Conservation (phyloP, 2,113 vertebrate genomes). For the Nannobrachium achirus region DNA sequence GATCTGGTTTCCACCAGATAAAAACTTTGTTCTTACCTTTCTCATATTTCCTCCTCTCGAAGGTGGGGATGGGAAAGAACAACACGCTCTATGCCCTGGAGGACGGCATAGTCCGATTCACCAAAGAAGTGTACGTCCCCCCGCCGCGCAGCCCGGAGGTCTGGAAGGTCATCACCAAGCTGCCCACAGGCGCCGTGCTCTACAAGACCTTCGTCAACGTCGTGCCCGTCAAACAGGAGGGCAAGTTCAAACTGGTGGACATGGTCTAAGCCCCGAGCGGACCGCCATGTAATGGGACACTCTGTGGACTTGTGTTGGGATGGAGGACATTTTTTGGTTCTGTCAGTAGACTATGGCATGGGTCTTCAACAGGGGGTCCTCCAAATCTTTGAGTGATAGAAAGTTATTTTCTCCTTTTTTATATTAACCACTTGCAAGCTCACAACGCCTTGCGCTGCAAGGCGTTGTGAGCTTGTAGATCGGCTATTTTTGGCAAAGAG, state of each 20-base stretch:
- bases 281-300: background rate
- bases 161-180: conserved; percentile 78
- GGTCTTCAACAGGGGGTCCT: no score
- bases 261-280: conserved; percentile 82
- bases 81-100: conserved; percentile 91
- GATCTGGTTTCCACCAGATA: no score
- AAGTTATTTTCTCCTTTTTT: no score
- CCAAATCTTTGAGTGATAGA: no score
- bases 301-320: background rate
- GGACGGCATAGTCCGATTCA: conserved; percentile 88
- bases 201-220: conserved; percentile 95
- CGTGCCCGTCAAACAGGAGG: conserved; percentile 84
- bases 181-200: conserved; percentile 88
- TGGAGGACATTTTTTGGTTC: background rate
- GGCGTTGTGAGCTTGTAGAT: no score
- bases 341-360: background rate
- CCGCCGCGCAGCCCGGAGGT: conserved; percentile 77
- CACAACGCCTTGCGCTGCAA: no score
- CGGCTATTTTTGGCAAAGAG: no score
- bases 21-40: background rate
- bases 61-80: conserved; percentile 92
- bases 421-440: no score
- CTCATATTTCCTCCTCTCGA: conserved; percentile 32
- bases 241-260: conserved; percentile 87
- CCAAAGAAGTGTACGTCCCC: conserved; percentile 92